Evolutionary conservation across 2,113 vertebrate species (phyloP), one percentile per base, ranked within the genome.

Genomic region (Boleophthalmus pectinirostris): DNA sequence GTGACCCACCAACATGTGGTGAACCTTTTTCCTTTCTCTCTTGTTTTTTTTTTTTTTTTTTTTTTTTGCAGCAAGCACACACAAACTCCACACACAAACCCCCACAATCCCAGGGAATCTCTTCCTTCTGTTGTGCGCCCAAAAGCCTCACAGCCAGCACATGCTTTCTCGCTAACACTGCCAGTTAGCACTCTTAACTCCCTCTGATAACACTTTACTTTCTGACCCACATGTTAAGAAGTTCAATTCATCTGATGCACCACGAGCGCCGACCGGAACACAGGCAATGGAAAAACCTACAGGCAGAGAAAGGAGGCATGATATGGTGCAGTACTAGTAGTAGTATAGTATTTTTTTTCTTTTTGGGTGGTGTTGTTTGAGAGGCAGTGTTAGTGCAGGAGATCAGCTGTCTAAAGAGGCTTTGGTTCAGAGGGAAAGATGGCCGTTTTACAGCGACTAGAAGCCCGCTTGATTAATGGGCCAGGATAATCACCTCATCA

Each of bases 391-490:
- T 94, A 95, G 92, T 89, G 78, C 93, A 82, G 96, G 95, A 96
- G 95, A 93, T 95, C 93, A 94, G 94, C 93, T 33, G 88, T 94
- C 93, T 93, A 97, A 95, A 97, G 95, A 97, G 96, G 95, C 95
- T 98, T 98, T 93, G 95, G 93, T 93, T 91, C 83, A 74, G 81
- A 58, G 68, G 82, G 91, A 94, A 94, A 94, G 94, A 94, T 92
- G 94, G 95, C 91, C 96, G 96, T 96, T 96, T 97, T 96, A 95
- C 92, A 85, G 89, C 76, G 86, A 93, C 83, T 95, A 96, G 96
- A 97, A 96, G 95, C 95, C 87, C 91, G 93, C 95, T 96, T 97
- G 96, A 98, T 98, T 97, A 97, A 98, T 98, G 95, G 93, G 66
- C 92, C 80, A 91, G 87, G 96, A 98, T 99, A 96, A 98, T 97